Evolutionary conservation across 2,113 vertebrate genomes (phyloP), one percentile per base, ranked within the genome.

Genomic region (Lynx canadensis): DNA sequence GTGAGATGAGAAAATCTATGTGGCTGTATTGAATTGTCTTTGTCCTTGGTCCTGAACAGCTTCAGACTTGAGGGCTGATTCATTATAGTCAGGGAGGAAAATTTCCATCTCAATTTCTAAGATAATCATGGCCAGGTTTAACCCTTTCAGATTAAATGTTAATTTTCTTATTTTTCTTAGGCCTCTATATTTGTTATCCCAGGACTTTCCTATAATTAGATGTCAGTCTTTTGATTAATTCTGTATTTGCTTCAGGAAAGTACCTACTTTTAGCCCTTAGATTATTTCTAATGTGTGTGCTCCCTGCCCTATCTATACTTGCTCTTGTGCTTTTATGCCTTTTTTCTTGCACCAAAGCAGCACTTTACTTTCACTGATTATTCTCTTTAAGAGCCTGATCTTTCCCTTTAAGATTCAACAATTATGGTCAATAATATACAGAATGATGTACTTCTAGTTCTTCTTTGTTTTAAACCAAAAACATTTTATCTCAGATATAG

Each of bases 81-180:
- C 95, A 98, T 90, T 97, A 92, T 48, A 45, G 29, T 50, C 45
- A 66, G 81, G 74, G 94, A 97, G 57, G 74, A 96, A 96, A 69
- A 95, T 95, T 98, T 97, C 83, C 66, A 94, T 96, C 96, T 97
- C 94, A 45, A 5, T 97, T 96, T 96, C 94, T 97, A 91, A 96
- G 63, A 78, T 96, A 96, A 98, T 97, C 63, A 55, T 68, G 31
- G 11, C 25, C 12, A 94, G n/a, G 65, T 97, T 98, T 98, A 98
- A 98, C 96, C 92, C 95, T 98, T 98, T 97, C 92, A 95, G 92
- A 97, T 88, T 84, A 95, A 98, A 78, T 92, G 80, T 95, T 94
- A 97, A 96, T 95, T 96, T 96, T 95, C 87, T 95, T 95, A 95
- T 94, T 97, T 97, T 95, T 98, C 71, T 66, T 96, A 94, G 65